Base-by-base conservation (phyloP, 1,140 invertebrate species). In the Mercenaria mercenaria region DNA sequence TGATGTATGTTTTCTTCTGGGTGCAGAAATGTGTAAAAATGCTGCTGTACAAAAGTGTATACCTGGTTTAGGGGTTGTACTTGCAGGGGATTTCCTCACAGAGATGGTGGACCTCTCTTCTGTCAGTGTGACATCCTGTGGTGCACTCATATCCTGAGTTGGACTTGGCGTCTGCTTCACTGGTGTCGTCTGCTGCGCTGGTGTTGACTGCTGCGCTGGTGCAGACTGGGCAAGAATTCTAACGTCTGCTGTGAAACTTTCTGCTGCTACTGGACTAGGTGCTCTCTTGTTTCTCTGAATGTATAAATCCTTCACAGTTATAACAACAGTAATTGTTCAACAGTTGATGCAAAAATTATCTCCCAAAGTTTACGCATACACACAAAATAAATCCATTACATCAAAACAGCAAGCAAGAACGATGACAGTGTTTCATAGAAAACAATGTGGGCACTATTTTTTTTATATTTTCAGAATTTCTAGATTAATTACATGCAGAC, bases 41-140 rank as follows among this genome's bases (percentile, higher is more conserved):
- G n/a, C n/a, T n/a, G n/a, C n/a, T n/a, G n/a, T n/a, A n/a, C n/a
- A n/a, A n/a, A n/a, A n/a, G n/a, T n/a, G n/a, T n/a, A n/a, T 56
- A 79, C 76, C 76, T 59, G 43, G 15, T 52, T 37, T 1, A 2
- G 43, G 76, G 13, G 8, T 23, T 32, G 50, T 23, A 37, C 47
- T 34, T 1, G 26, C 23, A 56, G 83, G 67, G 32, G 43, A 41
- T 74, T 39, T 69, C 13, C 39, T 72, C n/a, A 85, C 69, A 20
- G 64, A 85, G 20, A 85, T 56, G 15, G 83, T 85, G 1, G 64
- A 32, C 37, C 67, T 85, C 34, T 85, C 83, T 32, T 85, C 83
- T 74, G 83, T 85, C 67, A 85, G n/a, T 29, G 32, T 74, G 11
- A 85, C n/a, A 74, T 85, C 67, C 10, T 72, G 43, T 13, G 83